A percentile compares a stretch with the other conserved stretches of the same genome.
phyloP scores from a whole-genome alignment of 2,888 invertebrate species.

The Pardosa pseudoannulata region DNA sequence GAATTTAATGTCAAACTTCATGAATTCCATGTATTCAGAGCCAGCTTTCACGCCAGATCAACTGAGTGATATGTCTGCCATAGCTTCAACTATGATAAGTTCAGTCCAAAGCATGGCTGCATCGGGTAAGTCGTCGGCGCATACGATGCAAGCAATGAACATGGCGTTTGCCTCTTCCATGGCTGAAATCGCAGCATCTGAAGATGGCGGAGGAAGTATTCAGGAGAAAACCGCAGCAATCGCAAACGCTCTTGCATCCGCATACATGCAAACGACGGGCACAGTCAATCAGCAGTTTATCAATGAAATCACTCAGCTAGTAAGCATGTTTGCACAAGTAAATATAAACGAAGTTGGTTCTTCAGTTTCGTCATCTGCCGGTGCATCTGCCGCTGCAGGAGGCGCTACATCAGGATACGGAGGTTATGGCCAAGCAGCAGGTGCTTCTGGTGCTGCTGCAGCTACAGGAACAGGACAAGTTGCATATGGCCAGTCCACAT shows the following conservation, averaged over 20 bases:
- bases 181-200: constrained; percentile 28
- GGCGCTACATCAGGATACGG: not conserved
- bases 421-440: not conserved
- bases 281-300: not conserved
- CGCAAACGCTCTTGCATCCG: not conserved
- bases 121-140: not conserved
- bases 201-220: not conserved
- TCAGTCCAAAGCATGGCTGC: constrained; percentile 11
- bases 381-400: too few relatives aligned
- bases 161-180: constrained; percentile 49
- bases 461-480: too few relatives aligned
- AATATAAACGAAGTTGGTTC: constrained; percentile 18
- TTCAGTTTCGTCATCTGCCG: too few relatives aligned
- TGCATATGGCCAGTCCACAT: too few relatives aligned
- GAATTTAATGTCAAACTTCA: not conserved
- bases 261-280: constrained; percentile 41
- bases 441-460: not conserved
- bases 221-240: not conserved
- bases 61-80: constrained; percentile 27
- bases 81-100: constrained; percentile 6
- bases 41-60: constrained; percentile 9
- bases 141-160: constrained; percentile 27
- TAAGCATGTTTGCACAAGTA: constrained; percentile 27
- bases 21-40: not conserved
- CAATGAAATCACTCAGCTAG: constrained; percentile 13